Percentiles rank a stretch among this genome's conserved stretches.
Evolutionary conservation across 2,797 vertebrate species (phyloP).

Genomic region (Cryptoprocta ferox): DNA sequence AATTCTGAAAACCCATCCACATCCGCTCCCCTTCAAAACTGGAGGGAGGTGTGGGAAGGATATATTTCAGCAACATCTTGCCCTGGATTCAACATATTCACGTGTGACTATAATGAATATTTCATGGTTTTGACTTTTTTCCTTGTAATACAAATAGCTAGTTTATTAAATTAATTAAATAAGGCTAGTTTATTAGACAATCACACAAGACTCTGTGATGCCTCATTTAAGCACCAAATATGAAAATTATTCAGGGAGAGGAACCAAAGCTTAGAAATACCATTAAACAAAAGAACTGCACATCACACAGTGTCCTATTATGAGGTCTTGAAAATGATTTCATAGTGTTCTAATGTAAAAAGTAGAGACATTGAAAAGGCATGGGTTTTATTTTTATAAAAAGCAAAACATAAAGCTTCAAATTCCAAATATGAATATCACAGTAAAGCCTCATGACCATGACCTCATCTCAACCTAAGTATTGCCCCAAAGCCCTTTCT

Average conservation of each 20-base stretch:
- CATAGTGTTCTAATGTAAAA: background rate
- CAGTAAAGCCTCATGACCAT: background rate
- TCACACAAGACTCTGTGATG: background rate
- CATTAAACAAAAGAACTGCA: background rate
- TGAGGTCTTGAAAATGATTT: background rate
- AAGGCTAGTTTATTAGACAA: background rate
- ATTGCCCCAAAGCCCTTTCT: background rate
- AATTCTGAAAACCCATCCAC: background rate
- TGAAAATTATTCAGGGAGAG: background rate
- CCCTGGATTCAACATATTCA: background rate
- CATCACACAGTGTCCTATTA: background rate
- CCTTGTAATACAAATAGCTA: background rate
- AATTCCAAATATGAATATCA: background rate
- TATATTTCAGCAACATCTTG: background rate
- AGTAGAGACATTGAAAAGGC: background rate
- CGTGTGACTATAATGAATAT: background rate
- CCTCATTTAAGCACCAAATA: background rate
- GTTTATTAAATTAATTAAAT: slow-evolving; percentile 17
- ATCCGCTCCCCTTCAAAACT: background rate
- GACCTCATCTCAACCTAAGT: background rate
- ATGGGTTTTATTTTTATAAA: background rate
- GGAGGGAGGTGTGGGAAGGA: background rate
- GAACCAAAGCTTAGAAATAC: background rate
- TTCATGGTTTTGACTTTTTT: background rate
- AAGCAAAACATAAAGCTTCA: background rate